Evolutionary conservation across 2,113 vertebrate species (phyloP), one percentile per base, ranked within the genome.

Genomic region (Tapirus terrestris): DNA sequence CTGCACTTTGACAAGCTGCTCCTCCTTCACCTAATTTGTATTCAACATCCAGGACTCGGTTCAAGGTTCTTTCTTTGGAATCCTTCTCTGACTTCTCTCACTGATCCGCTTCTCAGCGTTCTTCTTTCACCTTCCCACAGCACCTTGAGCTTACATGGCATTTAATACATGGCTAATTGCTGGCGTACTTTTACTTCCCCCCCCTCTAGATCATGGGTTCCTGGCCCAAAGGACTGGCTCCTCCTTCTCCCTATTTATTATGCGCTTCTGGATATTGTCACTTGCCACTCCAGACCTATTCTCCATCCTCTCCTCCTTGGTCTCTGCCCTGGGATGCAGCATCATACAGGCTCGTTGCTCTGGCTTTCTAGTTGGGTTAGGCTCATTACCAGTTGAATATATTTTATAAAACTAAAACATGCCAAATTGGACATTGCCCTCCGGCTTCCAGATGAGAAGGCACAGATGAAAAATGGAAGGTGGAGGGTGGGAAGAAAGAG

Each of bases 291-390:
- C 21, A 65, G 36, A 53, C 16, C 53, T 36, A 0, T 43, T 21
- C 67, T 70, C 21, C 25, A 5, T 7, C 17, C n/a, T 48, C n/a
- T 13, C 20, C 36, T 31, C 31, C 23, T 29, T 8, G 6, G 11
- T 25, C 61, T 16, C 20, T 25, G 36, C 75, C 14, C 33, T 1
- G 1, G 8, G 21, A 16, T 2, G 4, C 29, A 77, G 1, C 20
- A 29, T 20, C 43, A 6, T 0, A 0, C 45, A 7, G 7, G 21
- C n/a, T 18, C 33, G 1, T 8, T 3, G 33, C 43, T 92, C 43
- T 10, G 9, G 16, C 72, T 95, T 70, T 82, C 68, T 21, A 14
- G 9, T 0, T 36, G 61, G 29, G 23, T 29, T 48, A 21, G 31
- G 56, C 5, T 73, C 16, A 5, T n/a, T 4, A 56, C 39, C 58